phyloP scores from a whole-genome alignment of 23 tunicate genomes.

The Trididemnum miniatum region DNA sequence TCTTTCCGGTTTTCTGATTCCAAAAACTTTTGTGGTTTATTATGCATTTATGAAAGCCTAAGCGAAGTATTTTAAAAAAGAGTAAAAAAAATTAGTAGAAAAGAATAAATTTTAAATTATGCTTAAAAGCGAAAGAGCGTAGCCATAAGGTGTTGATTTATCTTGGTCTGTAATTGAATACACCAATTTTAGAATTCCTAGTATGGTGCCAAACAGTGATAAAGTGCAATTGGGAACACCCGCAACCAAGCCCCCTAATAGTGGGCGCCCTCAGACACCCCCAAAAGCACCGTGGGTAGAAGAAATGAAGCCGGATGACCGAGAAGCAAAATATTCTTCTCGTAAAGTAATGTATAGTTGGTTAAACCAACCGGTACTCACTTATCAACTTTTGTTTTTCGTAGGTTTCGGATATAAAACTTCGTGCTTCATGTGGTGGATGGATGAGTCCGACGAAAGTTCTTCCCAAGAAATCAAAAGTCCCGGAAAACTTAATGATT shows the following conservation, averaged over 20 bases:
- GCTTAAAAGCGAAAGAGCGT: no score
- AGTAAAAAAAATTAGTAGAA: no score
- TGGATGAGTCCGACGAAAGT: slow-evolving; percentile 78
- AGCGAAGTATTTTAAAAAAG: no score
- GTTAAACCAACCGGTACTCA: background rate
- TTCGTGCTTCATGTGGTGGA: slow-evolving; percentile 76
- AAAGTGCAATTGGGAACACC: slow-evolving; percentile 87
- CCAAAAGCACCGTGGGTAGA: slow-evolving; percentile 69
- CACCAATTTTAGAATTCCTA: slow-evolving; percentile 57
- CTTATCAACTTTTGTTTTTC: background rate
- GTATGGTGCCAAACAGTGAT: slow-evolving; percentile 68
- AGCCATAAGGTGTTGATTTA: no score
- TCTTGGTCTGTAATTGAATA: no score
- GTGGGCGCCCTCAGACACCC: slow-evolving; percentile 83
- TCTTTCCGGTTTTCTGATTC: no score
- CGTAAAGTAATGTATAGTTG: slow-evolving; percentile 49
- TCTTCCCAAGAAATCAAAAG: slow-evolving; percentile 51
- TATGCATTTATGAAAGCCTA: no score
- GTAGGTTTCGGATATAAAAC: slow-evolving; percentile 68
- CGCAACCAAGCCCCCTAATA: slow-evolving; percentile 72
- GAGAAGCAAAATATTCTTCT: slow-evolving; percentile 69
- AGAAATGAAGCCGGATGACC: slow-evolving; percentile 59
- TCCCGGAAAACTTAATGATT: slow-evolving; percentile 50
- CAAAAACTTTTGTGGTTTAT: no score
- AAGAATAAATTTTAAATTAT: no score